Conservation (phyloP, 2,888 invertebrate genomes). For the Hemistola chrysoprasaria region DNA sequence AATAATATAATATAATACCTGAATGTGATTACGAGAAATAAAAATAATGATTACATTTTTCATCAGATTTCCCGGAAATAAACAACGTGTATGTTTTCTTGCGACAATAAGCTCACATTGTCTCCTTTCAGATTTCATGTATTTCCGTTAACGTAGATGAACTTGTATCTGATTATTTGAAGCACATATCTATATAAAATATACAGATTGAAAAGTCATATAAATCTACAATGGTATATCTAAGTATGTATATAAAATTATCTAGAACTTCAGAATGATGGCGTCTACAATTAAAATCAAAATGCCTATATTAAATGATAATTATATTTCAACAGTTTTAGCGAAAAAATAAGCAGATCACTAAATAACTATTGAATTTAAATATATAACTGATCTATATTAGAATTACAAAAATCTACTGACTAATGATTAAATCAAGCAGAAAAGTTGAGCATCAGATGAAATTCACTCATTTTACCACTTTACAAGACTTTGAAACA, state of each 20-base stretch:
- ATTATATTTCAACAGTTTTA: constrained; percentile 48
- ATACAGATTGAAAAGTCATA: constrained; percentile 32
- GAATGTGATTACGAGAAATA: no score
- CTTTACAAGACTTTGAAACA: constrained; percentile 67
- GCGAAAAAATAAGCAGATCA: constrained; percentile 58
- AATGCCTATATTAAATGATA: constrained; percentile 46
- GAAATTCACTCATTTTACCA: constrained; percentile 63
- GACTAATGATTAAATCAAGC: constrained; percentile 61
- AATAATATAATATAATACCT: no score
- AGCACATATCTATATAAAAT: constrained; percentile 40
- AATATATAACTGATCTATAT: constrained; percentile 32
- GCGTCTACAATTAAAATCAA: constrained; percentile 54
- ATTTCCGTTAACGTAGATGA: constrained; percentile 23
- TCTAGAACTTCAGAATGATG: constrained; percentile 10
- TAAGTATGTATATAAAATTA: constrained; percentile 3
- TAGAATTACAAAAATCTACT: constrained; percentile 47
- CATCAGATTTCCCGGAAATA: no score
- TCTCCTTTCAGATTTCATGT: no score
- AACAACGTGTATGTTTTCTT: no score
- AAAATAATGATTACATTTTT: no score
- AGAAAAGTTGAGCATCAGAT: constrained; percentile 76
- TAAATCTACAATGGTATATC: constrained; percentile 41
- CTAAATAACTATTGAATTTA: constrained; percentile 36
- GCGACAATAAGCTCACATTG: no score
- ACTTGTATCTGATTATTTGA: constrained; percentile 54